phyloP scores from a whole-genome alignment of 2,113 vertebrate species.

The Anolis carolinensis region DNA sequence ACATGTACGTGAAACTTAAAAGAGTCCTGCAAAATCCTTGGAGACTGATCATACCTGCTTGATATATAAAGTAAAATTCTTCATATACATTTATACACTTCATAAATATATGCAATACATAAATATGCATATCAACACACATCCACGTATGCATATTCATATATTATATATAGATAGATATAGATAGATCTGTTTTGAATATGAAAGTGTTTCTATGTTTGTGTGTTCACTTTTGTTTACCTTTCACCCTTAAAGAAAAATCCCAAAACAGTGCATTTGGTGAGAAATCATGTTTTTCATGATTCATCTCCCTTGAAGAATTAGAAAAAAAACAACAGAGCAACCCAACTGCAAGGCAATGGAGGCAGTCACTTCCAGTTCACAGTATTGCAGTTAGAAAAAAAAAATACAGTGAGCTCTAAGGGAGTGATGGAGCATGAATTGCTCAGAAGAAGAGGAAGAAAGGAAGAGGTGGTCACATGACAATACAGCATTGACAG shows the following conservation, averaged over 20 bases:
- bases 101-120: constrained; percentile 37
- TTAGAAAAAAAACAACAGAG: constrained; percentile 73
- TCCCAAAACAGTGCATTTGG: constrained; percentile 40
- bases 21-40: constrained; percentile 63
- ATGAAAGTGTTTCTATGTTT: constrained; percentile 44
- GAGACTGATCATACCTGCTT: constrained; percentile 70
- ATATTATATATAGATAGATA: constrained; percentile 43
- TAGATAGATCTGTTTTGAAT: constrained; percentile 62
- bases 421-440: constrained; percentile 76
- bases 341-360: constrained; percentile 82
- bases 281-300: constrained; percentile 48
- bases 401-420: constrained; percentile 84
- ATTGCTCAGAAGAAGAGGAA: constrained; percentile 73
- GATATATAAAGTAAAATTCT: constrained; percentile 70
- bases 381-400: constrained; percentile 91
- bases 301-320: constrained; percentile 60
- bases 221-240: constrained; percentile 57
- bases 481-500: constrained; percentile 98
- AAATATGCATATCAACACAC: constrained; percentile 31
- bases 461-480: constrained; percentile 87
- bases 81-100: constrained; percentile 49
- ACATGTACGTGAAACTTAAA: constrained; percentile 66
- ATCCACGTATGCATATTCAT: constrained; percentile 40
- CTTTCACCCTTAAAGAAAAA: constrained; percentile 57
- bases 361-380: constrained; percentile 81